Evolutionary conservation across 2,888 invertebrate species (phyloP), one percentile per base, ranked within the genome.

Genomic region (Hydropsyche betteni): DNA sequence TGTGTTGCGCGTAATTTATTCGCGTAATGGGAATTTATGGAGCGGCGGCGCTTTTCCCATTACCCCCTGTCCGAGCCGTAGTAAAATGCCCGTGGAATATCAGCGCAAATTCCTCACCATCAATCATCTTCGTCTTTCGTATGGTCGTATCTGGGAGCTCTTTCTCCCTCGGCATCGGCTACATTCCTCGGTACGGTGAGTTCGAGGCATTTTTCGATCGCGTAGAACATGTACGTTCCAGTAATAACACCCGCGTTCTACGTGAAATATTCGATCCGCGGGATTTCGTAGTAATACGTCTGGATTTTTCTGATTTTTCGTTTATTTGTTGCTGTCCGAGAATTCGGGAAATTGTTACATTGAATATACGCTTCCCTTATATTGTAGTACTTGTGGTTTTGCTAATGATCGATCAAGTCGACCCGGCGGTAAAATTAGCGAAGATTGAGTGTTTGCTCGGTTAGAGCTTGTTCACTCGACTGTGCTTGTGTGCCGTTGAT

Each of bases 1-100:
- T 24, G 34, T 64, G 64, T 64, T 64, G 64, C 64, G 36, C 64
- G 64, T 64, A 64, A 64, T 64, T 64, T 64, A 64, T 64, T 64
- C 64, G 34, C 64, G 10, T 64, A 64, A 64, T 64, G 36, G 64
- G 36, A 64, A 64, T 64, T 64, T 34, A 64, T 64, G 61, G 34
- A 33, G 24, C 61, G 24, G 24, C 7, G 12, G 64, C 34, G 8
- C 12, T 36, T 64, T n/a, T 64, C 34, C 64, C 34, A 64, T 64
- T 64, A 34, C 36, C 64, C 64, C 36, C 34, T 36, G 34, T 24
- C 33, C 61, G 61, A 61, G 33, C 24, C 61, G 33, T 61, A 61
- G 61, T 33, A 12, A 33, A 64, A 64, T 64, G 34, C n/a, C 64
- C 64, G 24, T n/a, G 64, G n/a, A 34, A 64, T 64, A 64, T 64